Base-by-base conservation (phyloP, 30 jellyfish, hydroid and myxozoan genomes). In the Pelagia noctiluca region DNA sequence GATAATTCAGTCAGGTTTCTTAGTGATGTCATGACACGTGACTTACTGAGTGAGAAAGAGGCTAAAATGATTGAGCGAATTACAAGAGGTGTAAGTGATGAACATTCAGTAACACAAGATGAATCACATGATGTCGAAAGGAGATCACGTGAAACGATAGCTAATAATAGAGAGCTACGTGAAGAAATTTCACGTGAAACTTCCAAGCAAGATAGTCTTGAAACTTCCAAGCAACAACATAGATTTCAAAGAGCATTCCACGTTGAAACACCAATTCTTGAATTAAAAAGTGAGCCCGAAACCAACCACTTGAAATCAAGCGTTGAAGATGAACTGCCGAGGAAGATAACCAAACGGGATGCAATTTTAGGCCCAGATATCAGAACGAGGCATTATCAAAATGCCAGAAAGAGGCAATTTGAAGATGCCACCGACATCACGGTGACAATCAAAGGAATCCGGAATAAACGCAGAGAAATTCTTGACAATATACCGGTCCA, bases 1-100 rank as follows among this genome's bases (percentile, higher is more conserved):
- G 92, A 82, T 35, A 82, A 82, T 57, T 71, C 85, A 0, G 86
- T 82, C 29, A 69, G 92, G 64, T 70, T 49, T 31, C 75, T 82
- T 46, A 70, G 33, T 3, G 92, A 82, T 3, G 80, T 82, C 47
- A 82, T 48, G 74, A 82, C 86, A 24, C 79, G 46, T 4, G 50
- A 70, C 35, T 35, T 82, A 16, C 62, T 82, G 42, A 82, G 80
- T 25, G 52, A 62, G 8, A 32, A 25, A 25, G 92, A 82, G 74
- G 33, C 54, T 13, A 67, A 82, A 35, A 70, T 82, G 86, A 66
- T 82, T 3, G 92, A 82, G 31, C 66, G 75, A 33, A 82, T 82
- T 50, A 82, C 92, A 1, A 63, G 92, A 50, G 85, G 85, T 53
- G 74, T 21, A 37, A 54, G 75, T 33, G 37, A 50, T 31, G 85